Percentiles rank a stretch among this genome's conserved stretches.
Conservation (phyloP, 2,888 invertebrate species). For the Pyrocoelia pectoralis region DNA sequence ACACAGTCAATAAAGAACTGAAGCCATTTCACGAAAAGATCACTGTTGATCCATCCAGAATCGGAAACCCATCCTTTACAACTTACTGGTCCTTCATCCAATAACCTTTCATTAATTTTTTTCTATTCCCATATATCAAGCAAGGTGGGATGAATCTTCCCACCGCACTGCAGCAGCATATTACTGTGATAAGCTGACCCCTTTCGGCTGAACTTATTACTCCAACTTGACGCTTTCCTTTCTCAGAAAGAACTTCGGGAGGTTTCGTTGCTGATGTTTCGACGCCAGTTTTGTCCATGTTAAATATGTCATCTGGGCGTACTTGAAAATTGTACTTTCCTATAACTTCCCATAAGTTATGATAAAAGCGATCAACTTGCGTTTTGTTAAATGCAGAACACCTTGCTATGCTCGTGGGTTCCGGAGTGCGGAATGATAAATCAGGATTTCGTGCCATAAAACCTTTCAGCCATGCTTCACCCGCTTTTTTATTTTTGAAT, state of each 20-base stretch:
- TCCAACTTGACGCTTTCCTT: too few relatives aligned
- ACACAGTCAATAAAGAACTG: constrained; percentile 4
- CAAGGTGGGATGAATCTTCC: too few relatives aligned
- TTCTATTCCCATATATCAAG: constrained; percentile 5
- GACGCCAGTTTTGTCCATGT: constrained; percentile 3
- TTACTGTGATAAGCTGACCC: too few relatives aligned
- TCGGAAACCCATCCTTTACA: neutral
- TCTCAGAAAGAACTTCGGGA: neutral
- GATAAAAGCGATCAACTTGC: constrained; percentile 22
- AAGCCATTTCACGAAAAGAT: too few relatives aligned
- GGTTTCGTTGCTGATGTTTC: neutral
- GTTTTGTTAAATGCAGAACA: neutral
- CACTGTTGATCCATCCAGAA: constrained; percentile 15
- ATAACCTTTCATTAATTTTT: neutral
- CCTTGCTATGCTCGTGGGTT: neutral
- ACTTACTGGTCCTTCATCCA: neutral
- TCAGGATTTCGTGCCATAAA: neutral
- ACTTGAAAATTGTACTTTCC: neutral
- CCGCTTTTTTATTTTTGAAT: too few relatives aligned
- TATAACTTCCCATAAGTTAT: constrained; percentile 36
- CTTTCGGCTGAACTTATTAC: too few relatives aligned
- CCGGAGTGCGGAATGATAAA: neutral
- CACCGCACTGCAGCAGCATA: too few relatives aligned
- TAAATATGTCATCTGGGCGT: constrained; percentile 7
- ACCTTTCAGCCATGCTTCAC: neutral